phyloP scores from a whole-genome alignment of 2,797 vertebrate genomes.

The Alcedo quadribrachys region DNA sequence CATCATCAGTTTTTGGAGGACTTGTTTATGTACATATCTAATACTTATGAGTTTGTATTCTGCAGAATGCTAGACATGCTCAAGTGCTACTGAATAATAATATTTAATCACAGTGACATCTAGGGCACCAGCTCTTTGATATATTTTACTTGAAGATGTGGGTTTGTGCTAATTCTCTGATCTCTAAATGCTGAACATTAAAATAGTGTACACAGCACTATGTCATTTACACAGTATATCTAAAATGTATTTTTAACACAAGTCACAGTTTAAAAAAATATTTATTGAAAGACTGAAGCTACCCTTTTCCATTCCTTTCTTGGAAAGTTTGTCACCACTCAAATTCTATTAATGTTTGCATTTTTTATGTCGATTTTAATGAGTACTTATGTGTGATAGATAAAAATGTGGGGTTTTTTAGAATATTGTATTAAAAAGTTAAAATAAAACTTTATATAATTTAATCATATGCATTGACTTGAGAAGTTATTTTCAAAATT shows the following conservation, averaged over 20 bases:
- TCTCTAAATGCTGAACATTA: neutral
- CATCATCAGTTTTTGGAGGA: neutral
- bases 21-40: neutral
- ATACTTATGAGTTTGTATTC: neutral
- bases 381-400: neutral
- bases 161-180: neutral
- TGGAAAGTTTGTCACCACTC: neutral
- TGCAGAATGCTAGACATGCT: neutral
- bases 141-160: neutral
- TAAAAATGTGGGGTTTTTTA: neutral
- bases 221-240: neutral
- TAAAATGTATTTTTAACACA: neutral
- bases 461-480: neutral
- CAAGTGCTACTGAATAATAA: neutral
- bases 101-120: neutral
- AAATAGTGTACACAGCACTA: neutral
- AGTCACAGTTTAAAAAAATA: neutral
- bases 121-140: neutral
- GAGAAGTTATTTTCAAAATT: no score
- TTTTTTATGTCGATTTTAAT: neutral
- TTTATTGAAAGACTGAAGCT: neutral
- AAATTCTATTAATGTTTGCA: neutral
- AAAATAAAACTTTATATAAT: slow-evolving; percentile 41
- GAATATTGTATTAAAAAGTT: neutral
- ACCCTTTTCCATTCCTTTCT: neutral